phyloP scores from a whole-genome alignment of 2,888 invertebrate species.

The Drosophila neonasuta region DNA sequence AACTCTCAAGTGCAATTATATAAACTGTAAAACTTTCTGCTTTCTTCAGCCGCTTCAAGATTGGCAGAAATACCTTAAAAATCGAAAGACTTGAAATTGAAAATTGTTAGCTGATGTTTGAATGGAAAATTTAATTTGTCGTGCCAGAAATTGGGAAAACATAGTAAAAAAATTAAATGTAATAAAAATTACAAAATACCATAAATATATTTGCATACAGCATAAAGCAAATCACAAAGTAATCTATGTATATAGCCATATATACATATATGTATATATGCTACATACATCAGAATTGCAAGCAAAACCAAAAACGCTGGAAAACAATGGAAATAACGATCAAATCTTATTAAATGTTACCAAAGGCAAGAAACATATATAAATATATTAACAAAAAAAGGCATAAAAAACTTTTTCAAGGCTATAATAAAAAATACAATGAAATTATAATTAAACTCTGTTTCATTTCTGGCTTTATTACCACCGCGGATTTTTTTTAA shows the following conservation, averaged over 20 bases:
- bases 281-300: constrained; percentile 49
- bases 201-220: constrained; percentile 43
- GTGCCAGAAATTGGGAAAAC: constrained; percentile 30
- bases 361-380: constrained; percentile 52
- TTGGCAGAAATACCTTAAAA: constrained; percentile 53
- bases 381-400: constrained; percentile 33
- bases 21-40: constrained; percentile 67
- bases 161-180: constrained; percentile 11
- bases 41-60: constrained; percentile 61
- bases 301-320: constrained; percentile 43
- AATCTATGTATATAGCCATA: constrained; percentile 38
- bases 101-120: constrained; percentile 66
- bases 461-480: too few species aligned
- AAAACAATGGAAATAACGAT: constrained; percentile 38
- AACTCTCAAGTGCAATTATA: constrained; percentile 73
- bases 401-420: constrained; percentile 60
- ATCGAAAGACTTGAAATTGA: constrained; percentile 71
- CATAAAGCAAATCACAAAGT: constrained; percentile 33
- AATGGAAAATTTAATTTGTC: constrained; percentile 43
- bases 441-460: constrained; percentile 1
- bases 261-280: constrained; percentile 35
- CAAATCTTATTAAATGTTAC: constrained; percentile 66
- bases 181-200: constrained; percentile 9
- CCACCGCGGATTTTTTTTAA: too few species aligned
- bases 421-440: constrained; percentile 48